Evolutionary conservation across 2,888 invertebrate genomes (phyloP), one percentile per base, ranked within the genome.

Genomic region (Melolontha melolontha): DNA sequence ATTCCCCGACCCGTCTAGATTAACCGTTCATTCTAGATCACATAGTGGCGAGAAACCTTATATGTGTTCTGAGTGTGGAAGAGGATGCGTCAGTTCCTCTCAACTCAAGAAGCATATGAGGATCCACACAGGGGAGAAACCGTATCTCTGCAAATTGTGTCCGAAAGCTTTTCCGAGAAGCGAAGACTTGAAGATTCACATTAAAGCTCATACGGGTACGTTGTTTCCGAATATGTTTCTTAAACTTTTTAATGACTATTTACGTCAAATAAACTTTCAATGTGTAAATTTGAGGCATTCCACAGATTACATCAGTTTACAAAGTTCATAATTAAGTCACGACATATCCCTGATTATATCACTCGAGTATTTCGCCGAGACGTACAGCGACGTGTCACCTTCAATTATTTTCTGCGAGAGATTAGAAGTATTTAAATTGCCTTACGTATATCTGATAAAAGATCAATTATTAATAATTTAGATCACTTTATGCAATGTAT

Each of bases 41-140:
- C 86, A 86, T 73, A 83, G 82, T 50, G 84, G 86, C 7, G 83
- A 83, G 64, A 84, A 82, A 75, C 85, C 84, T 0, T 85, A 85
- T 74, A 75, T 75, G n/a, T 76, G 75, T 59, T 67, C 66, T 8
- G 57, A 63, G 7, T 83, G 83, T 68, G 77, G 77, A 16, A 75
- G 81, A 50, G 82, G 83, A 14, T 83, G 82, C 69, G 81, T 83
- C 39, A 82, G 81, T 72, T 83, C 82, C 0, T 82, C 82, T 1
- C 83, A 83, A 68, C 71, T 85, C 68, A 85, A 85, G 63, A 85
- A 85, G 73, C 85, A 85, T 70, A 77, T 81, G 71, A 74, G 85
- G 40, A 84, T 84, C 40, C 85, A 85, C 69, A 85, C 85, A 0
- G 85, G 85, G 5, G 85, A 85, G 74, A 82, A 82, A 67, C 85